These are phyloP conservation scores for Blera fallax DNA, from an alignment of 2,888 invertebrate genomes.

Conservation along the genomic window DNA sequence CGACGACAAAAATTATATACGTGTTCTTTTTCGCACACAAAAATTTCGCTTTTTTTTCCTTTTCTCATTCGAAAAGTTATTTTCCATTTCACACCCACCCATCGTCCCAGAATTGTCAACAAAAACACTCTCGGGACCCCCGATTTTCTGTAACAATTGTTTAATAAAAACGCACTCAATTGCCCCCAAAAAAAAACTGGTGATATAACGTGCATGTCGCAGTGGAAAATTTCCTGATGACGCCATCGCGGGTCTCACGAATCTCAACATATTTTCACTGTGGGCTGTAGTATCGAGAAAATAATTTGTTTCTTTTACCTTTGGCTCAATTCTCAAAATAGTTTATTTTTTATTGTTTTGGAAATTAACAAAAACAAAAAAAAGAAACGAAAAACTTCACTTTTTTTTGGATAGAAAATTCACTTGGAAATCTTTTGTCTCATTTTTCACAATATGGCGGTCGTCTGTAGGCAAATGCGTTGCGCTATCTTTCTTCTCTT, in stretches of 20 bases:
- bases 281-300: neutral
- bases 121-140: constrained; percentile 28
- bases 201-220: constrained; percentile 48
- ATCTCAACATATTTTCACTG: constrained; percentile 15
- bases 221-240: constrained; percentile 57
- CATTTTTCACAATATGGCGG: constrained; percentile 75
- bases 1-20: constrained; percentile 51
- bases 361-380: constrained; percentile 46
- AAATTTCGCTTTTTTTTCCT: constrained; percentile 41
- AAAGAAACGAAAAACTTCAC: constrained; percentile 47
- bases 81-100: constrained; percentile 65
- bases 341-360: constrained; percentile 21
- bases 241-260: constrained; percentile 42
- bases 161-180: neutral
- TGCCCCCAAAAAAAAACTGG: neutral
- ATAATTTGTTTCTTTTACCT: constrained; percentile 34
- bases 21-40: constrained; percentile 71
- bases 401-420: constrained; percentile 60
- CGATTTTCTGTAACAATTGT: neutral
- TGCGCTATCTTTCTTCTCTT: constrained; percentile 73
- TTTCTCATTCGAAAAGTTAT: constrained; percentile 51
- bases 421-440: constrained; percentile 74
- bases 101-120: constrained; percentile 52
- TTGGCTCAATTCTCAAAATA: neutral
- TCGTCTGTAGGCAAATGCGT: constrained; percentile 65